Evolutionary conservation across 2,888 invertebrate species (phyloP).

Genomic region (Anagyrus pseudococci): DNA sequence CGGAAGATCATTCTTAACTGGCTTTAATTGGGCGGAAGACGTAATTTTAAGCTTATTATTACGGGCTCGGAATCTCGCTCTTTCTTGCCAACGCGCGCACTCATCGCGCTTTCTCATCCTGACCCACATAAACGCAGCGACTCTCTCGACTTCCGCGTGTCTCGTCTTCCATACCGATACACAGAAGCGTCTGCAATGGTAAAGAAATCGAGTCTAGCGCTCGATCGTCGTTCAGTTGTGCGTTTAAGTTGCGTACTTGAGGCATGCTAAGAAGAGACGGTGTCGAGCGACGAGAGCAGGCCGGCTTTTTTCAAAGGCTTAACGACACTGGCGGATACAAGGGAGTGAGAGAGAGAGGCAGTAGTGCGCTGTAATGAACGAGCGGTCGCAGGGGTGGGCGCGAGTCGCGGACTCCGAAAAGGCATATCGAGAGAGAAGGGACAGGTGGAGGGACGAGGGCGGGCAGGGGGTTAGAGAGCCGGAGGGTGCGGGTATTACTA

Average conservation of each 20-base stretch:
- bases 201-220: too few species aligned
- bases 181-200: too few species aligned
- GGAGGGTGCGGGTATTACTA: conserved; percentile 57
- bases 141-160: conserved; percentile 25
- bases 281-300: conserved; percentile 1
- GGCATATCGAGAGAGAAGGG: conserved; percentile 33
- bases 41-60: conserved; percentile 50
- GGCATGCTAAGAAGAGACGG: not conserved
- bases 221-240: too few species aligned
- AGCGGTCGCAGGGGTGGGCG: not conserved
- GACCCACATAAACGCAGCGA: conserved; percentile 24
- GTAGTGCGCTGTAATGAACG: conserved; percentile 26
- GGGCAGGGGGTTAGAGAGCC: conserved; percentile 53
- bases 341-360: not conserved
- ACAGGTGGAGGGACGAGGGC: conserved; percentile 48
- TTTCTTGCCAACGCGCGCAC: conserved; percentile 23
- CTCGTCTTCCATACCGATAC: too few species aligned
- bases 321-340: not conserved
- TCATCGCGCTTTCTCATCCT: conserved; percentile 6
- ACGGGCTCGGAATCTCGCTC: conserved; percentile 31
- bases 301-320: conserved; percentile 24
- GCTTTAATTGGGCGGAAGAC: conserved; percentile 52
- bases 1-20: conserved; percentile 51
- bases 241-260: too few species aligned
- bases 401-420: conserved; percentile 42